Percentiles rank a stretch among this genome's conserved stretches.
These are phyloP conservation scores for Potamilus streckersoni DNA, from an alignment of 1,140 invertebrate genomes.

Conservation along the genomic window DNA sequence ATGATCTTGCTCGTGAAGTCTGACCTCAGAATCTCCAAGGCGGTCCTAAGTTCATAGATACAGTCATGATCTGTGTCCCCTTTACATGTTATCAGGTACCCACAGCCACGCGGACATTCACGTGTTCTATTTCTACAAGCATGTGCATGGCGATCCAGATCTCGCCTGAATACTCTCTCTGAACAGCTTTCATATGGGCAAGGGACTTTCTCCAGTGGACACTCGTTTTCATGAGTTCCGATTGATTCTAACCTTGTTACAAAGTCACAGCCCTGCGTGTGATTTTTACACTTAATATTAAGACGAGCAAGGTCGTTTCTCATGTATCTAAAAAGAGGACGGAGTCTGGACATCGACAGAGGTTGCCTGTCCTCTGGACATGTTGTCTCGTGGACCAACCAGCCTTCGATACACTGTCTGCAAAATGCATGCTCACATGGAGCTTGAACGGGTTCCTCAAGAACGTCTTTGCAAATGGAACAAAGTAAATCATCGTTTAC, in stretches of 20 bases:
- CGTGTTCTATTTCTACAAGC: slow-evolving; percentile 36
- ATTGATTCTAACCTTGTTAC: slow-evolving; percentile 42
- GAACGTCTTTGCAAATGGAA: slow-evolving; percentile 58
- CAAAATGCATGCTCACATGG: slow-evolving; percentile 62
- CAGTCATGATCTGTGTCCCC: slow-evolving; percentile 53
- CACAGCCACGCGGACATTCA: slow-evolving; percentile 52
- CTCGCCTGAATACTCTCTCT: slow-evolving; percentile 21
- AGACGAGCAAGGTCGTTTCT: slow-evolving; percentile 54
- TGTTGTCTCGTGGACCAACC: slow-evolving; percentile 52
- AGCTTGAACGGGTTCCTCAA: slow-evolving; percentile 59
- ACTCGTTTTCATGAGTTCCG: slow-evolving; percentile 42
- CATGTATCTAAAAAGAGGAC: slow-evolving; percentile 57
- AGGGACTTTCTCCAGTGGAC: slow-evolving; percentile 31
- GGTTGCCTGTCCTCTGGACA: slow-evolving; percentile 57
- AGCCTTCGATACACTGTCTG: slow-evolving; percentile 48
- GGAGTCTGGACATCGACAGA: slow-evolving; percentile 33
- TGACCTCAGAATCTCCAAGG: slow-evolving; percentile 50
- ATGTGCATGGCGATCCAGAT: slow-evolving; percentile 31
- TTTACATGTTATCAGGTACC: slow-evolving; percentile 32
- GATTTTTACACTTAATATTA: slow-evolving; percentile 45
- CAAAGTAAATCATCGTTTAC: slow-evolving; percentile 61
- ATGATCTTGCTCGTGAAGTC: slow-evolving; percentile 56
- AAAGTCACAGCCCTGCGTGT: slow-evolving; percentile 37
- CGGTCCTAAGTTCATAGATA: slow-evolving; percentile 51
- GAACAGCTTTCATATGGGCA: slow-evolving; percentile 52